Conservation (phyloP, 2,113 vertebrate genomes). For the Hippopotamus amphibius region DNA sequence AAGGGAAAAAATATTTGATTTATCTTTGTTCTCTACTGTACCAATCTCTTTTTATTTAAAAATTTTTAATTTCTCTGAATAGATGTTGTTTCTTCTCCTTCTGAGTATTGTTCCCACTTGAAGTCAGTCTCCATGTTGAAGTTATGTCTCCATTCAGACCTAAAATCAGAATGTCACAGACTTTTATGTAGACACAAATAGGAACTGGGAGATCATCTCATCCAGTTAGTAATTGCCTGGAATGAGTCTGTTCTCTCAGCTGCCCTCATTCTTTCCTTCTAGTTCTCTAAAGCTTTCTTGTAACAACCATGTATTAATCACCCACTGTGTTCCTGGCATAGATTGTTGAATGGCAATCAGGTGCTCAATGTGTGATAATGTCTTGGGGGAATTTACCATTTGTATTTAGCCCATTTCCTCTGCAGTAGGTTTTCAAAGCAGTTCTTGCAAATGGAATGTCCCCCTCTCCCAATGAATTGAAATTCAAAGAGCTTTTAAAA, state of each 20-base stretch:
- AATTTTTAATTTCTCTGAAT: background rate
- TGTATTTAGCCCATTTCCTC: constrained; percentile 64
- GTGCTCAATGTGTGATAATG: constrained; percentile 42
- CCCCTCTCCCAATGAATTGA: constrained; percentile 54
- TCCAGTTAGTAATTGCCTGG: background rate
- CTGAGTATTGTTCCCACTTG: background rate
- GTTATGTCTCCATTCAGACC: background rate
- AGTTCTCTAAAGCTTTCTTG: background rate
- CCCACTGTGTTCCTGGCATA: background rate
- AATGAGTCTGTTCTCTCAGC: background rate
- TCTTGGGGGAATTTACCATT: constrained; percentile 37
- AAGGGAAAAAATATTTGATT: constrained; percentile 18
- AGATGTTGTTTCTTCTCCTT: background rate
- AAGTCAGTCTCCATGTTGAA: background rate
- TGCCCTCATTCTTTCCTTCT: background rate
- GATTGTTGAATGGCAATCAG: constrained; percentile 61
- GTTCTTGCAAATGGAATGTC: constrained; percentile 28
- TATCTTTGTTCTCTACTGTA: background rate
- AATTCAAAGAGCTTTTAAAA: constrained; percentile 82
- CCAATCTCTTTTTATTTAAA: background rate
- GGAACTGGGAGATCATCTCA: background rate
- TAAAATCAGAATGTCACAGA: background rate
- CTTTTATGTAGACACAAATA: constrained; percentile 14
- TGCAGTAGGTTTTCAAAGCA: constrained; percentile 72
- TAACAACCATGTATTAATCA: constrained; percentile 60